These are phyloP conservation scores for Syngnathoides biaculeatus DNA, from an alignment of 2,113 vertebrate genomes.

Conservation along the genomic window DNA sequence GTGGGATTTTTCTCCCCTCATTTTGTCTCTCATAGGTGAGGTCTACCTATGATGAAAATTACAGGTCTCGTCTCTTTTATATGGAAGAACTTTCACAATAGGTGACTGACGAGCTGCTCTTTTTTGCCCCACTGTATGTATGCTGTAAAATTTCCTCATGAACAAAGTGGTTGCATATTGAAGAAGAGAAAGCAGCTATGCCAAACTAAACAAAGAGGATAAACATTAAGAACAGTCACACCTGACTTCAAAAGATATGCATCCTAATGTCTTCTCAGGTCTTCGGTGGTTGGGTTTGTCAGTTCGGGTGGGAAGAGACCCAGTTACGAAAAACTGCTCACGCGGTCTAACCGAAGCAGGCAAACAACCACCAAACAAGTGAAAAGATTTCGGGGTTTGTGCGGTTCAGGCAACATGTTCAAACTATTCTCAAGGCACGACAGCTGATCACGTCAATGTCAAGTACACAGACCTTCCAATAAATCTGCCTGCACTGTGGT, in stretches of 20 bases:
- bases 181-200: constrained; percentile 98
- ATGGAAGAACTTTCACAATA: no score
- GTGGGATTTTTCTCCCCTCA: no score
- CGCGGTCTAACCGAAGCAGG: constrained; percentile 8
- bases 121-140: constrained; percentile 60
- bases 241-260: constrained; percentile 60
- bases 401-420: constrained; percentile 86
- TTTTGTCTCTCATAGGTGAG: no score
- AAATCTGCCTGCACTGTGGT: constrained; percentile 47
- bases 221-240: constrained; percentile 83
- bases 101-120: no score
- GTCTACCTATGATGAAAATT: no score
- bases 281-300: constrained; percentile 20
- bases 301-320: constrained; percentile 8
- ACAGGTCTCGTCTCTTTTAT: no score
- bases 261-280: constrained; percentile 46
- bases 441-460: constrained; percentile 92
- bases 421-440: constrained; percentile 99
- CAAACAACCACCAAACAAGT: constrained; percentile 19
- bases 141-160: constrained; percentile 79
- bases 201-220: constrained; percentile 81
- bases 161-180: constrained; percentile 99
- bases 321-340: neutral
- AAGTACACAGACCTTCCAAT: constrained; percentile 77
- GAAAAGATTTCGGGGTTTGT: constrained; percentile 50